phyloP scores from a whole-genome alignment of 2,888 invertebrate genomes.

The Drepanosiphum platanoidis region DNA sequence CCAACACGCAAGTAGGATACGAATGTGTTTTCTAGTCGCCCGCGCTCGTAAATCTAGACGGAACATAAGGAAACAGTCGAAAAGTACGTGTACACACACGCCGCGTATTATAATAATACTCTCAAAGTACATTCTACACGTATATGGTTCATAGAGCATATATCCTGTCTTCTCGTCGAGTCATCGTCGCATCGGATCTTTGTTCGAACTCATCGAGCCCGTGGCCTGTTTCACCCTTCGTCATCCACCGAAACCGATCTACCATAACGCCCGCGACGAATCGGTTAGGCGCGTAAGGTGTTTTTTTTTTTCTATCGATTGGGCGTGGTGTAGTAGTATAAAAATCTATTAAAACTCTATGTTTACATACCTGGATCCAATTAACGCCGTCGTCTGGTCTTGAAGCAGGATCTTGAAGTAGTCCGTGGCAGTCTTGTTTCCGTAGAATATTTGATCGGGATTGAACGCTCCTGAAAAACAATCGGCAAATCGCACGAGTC shows the following conservation, averaged over 20 bases:
- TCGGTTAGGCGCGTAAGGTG: no score
- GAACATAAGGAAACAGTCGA: slow-evolving; percentile 11
- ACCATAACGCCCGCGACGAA: slow-evolving; percentile 33
- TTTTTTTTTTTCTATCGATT: slow-evolving; percentile 33
- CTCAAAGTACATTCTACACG: neutral
- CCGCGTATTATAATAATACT: no score
- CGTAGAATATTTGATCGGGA: slow-evolving; percentile 66
- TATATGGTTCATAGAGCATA: slow-evolving; percentile 42
- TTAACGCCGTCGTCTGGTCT: slow-evolving; percentile 84
- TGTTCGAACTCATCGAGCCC: slow-evolving; percentile 25
- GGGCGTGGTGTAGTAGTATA: neutral
- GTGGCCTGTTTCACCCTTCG: neutral
- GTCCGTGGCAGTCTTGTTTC: slow-evolving; percentile 82
- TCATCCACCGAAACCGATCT: slow-evolving; percentile 23
- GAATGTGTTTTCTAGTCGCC: neutral
- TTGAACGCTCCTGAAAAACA: slow-evolving; percentile 50
- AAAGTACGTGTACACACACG: neutral
- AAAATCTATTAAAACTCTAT: no score
- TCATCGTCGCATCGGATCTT: slow-evolving; percentile 37
- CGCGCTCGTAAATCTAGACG: neutral
- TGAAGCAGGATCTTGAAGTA: slow-evolving; percentile 90
- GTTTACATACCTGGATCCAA: slow-evolving; percentile 92
- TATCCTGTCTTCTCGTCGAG: slow-evolving; percentile 46
- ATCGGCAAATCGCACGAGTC: neutral
- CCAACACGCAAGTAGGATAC: neutral